phyloP scores from a whole-genome alignment of 2,888 invertebrate species.

The Ganaspis brasiliensis region DNA sequence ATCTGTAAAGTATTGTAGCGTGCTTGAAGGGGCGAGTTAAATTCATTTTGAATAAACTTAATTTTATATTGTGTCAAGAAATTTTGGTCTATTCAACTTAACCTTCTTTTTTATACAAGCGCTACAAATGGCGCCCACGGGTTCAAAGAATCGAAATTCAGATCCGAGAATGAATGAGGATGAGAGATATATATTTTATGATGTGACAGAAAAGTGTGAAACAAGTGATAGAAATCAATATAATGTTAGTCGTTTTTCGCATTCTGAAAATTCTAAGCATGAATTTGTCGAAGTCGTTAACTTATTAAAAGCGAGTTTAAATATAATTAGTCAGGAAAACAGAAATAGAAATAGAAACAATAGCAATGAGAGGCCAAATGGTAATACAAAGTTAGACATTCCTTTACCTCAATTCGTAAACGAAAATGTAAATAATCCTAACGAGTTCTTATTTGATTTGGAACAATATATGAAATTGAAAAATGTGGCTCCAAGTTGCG shows the following conservation, averaged over 20 bases:
- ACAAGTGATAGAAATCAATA: background rate
- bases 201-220: background rate
- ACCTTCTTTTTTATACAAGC: too few relatives aligned
- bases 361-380: background rate
- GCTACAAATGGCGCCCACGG: background rate
- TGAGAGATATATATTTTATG: background rate
- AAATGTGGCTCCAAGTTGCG: too few relatives aligned
- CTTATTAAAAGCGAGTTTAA: background rate
- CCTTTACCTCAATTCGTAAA: background rate
- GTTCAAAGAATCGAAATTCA: background rate
- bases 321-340: background rate
- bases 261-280: slow-evolving; percentile 10
- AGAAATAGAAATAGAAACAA: background rate
- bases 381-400: background rate
- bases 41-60: too few relatives aligned
- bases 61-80: too few relatives aligned
- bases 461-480: background rate
- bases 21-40: too few relatives aligned
- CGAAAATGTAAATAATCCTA: background rate
- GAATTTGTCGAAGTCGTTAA: background rate
- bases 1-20: too few relatives aligned
- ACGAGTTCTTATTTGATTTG: background rate
- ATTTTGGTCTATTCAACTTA: too few relatives aligned
- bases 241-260: background rate
- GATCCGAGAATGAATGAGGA: background rate